phyloP scores from a whole-genome alignment of 1,140 invertebrate genomes.

The Cotesia typhae region DNA sequence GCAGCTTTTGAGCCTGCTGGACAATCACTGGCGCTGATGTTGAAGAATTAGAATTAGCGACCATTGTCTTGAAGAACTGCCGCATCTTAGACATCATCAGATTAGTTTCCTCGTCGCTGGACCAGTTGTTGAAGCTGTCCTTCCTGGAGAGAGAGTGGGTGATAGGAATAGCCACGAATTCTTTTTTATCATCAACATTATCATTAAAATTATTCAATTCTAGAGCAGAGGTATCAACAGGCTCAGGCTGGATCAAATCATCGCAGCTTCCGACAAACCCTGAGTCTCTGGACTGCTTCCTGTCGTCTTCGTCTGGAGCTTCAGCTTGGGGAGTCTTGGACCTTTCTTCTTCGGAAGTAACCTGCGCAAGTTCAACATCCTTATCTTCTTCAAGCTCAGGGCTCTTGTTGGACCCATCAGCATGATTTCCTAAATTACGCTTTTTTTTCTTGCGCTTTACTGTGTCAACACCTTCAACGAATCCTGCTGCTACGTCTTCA shows the following conservation, averaged over 20 bases:
- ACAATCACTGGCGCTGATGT: constrained; percentile 64
- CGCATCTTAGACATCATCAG: constrained; percentile 94
- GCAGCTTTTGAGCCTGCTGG: constrained; percentile 48
- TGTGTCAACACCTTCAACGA: constrained; percentile 81
- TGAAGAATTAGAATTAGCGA: constrained; percentile 72
- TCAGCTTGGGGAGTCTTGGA: constrained; percentile 71
- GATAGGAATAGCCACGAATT: constrained; percentile 46
- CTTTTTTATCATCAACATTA: constrained; percentile 31
- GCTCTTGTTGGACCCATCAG: constrained; percentile 61
- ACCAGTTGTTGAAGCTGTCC: constrained; percentile 93
- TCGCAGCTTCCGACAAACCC: constrained; percentile 89
- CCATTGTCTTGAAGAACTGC: constrained; percentile 89
- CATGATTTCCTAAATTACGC: constrained; percentile 59
- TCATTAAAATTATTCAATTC: too few species aligned
- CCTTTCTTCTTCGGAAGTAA: constrained; percentile 65
- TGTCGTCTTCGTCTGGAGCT: constrained; percentile 13
- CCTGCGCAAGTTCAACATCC: constrained; percentile 49
- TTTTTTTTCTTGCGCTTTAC: constrained; percentile 84
- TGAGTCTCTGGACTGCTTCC: constrained; percentile 79
- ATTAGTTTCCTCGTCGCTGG: constrained; percentile 91
- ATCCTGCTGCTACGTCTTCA: constrained; percentile 69
- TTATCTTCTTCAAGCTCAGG: constrained; percentile 65
- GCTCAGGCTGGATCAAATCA: constrained; percentile 75
- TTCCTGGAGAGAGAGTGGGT: constrained; percentile 73
- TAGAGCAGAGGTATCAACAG: background rate